Evolutionary conservation across 2,113 vertebrate genomes (phyloP).

Genomic region (Cebidichthys violaceus): DNA sequence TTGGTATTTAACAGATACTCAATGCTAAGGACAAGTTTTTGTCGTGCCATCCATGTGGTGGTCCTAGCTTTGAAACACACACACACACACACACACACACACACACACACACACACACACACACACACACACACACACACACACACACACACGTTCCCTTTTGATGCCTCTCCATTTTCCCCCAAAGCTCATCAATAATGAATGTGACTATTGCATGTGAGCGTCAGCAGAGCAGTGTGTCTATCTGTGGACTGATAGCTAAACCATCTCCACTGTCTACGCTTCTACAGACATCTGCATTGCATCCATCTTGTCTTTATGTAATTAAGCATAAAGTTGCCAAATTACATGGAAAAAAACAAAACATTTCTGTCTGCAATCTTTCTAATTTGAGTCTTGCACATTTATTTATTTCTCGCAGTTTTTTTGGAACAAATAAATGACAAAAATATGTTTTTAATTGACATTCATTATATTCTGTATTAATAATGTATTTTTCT

Average conservation of each 20-base stretch:
- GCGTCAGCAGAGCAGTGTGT: slow-evolving; percentile 15
- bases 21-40: neutral
- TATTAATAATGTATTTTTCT: neutral
- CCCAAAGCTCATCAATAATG: slow-evolving; percentile 53
- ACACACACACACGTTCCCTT: neutral
- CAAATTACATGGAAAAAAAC: neutral
- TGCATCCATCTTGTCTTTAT: neutral
- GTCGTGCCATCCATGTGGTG: slow-evolving; percentile 7
- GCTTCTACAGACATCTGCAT: neutral
- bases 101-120: neutral
- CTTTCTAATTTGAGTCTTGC: neutral
- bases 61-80: slow-evolving; percentile 5
- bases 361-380: neutral
- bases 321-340: neutral
- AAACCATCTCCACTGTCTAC: neutral
- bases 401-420: neutral
- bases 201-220: neutral
- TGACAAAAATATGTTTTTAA: neutral
- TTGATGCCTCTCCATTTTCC: slow-evolving; percentile 30
- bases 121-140: neutral
- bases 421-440: neutral
- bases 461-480: too few species aligned
- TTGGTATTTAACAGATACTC: too few species aligned
- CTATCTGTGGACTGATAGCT: neutral
- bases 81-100: slow-evolving; percentile 4